A percentile compares a stretch with the other conserved stretches of the same genome.
Evolutionary conservation across 1,140 invertebrate genomes (phyloP).

Genomic region (Tetranychus cinnabarinus): DNA sequence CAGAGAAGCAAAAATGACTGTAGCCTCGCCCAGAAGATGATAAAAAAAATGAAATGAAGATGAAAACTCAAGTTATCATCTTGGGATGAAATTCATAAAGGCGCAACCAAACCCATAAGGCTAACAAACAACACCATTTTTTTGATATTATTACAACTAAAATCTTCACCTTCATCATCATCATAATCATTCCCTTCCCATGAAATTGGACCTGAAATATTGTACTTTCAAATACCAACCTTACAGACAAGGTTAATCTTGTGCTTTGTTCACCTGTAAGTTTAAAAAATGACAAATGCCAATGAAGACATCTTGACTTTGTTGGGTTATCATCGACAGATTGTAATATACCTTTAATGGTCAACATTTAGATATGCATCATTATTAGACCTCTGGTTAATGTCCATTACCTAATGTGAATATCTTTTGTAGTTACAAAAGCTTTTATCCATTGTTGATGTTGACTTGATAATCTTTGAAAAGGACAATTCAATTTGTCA

Average conservation of each 20-base stretch:
- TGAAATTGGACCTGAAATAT: not conserved
- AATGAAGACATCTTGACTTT: no score
- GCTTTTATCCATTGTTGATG: not conserved
- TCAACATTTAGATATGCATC: not conserved
- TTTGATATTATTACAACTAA: not conserved
- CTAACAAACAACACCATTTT: not conserved
- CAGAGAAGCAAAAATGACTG: no score
- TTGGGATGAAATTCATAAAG: not conserved
- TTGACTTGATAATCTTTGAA: not conserved
- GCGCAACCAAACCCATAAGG: not conserved
- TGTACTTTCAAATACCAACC: no score
- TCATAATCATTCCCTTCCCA: not conserved
- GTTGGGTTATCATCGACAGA: no score
- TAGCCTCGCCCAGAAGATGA: no score
- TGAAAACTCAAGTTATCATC: not conserved
- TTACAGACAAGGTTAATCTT: no score
- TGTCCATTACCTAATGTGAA: not conserved
- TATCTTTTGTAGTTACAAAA: not conserved
- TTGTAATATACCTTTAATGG: no score
- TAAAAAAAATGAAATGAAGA: not conserved
- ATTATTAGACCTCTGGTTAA: not conserved
- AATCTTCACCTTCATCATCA: not conserved
- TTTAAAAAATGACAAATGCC: no score
- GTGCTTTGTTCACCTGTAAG: no score
- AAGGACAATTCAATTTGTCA: not conserved